A percentile compares a stretch with the other conserved stretches of the same genome.
These are phyloP conservation scores for Papilio dardanus DNA, from an alignment of 1,140 invertebrate species.

Conservation along the genomic window DNA sequence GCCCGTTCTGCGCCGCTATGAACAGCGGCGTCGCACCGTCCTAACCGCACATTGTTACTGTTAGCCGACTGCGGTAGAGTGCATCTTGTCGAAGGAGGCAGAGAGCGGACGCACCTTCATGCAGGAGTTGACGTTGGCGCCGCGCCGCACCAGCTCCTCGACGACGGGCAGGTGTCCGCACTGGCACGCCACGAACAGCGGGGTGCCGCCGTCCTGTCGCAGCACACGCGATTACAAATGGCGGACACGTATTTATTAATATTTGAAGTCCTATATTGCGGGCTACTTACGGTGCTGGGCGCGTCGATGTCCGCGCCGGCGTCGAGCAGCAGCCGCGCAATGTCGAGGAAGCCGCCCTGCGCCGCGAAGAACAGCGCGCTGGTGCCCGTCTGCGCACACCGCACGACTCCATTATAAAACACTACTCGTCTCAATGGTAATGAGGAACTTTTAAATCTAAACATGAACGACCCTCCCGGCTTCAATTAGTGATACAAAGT, in stretches of 20 bases:
- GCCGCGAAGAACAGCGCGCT: slow-evolving; percentile 96
- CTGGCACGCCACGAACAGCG: slow-evolving; percentile 95
- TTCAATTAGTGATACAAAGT: not conserved
- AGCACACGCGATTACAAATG: not conserved
- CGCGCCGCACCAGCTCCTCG: slow-evolving; percentile 89
- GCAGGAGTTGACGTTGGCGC: slow-evolving; percentile 91
- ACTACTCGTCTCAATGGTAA: not conserved
- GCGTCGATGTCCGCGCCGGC: slow-evolving; percentile 90
- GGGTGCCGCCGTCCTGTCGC: slow-evolving; percentile 94
- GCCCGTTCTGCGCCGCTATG: slow-evolving; percentile 95
- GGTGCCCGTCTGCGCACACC: slow-evolving; percentile 89
- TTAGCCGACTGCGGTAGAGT: too few species aligned
- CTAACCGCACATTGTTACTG: slow-evolving; percentile 82
- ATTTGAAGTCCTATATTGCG: not conserved
- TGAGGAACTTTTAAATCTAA: not conserved
- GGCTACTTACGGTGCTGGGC: slow-evolving; percentile 88
- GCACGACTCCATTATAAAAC: slow-evolving; percentile 33
- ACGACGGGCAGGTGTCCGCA: slow-evolving; percentile 95
- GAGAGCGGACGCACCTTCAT: slow-evolving; percentile 95
- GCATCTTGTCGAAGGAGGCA: too few species aligned
- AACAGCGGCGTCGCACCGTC: slow-evolving; percentile 94
- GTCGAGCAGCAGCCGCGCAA: slow-evolving; percentile 89
- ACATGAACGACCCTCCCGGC: too few species aligned
- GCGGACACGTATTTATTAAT: not conserved
- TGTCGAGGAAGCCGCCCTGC: slow-evolving; percentile 94